phyloP scores from a whole-genome alignment of 2,797 vertebrate species.

The Sylvilagus floridanus region DNA sequence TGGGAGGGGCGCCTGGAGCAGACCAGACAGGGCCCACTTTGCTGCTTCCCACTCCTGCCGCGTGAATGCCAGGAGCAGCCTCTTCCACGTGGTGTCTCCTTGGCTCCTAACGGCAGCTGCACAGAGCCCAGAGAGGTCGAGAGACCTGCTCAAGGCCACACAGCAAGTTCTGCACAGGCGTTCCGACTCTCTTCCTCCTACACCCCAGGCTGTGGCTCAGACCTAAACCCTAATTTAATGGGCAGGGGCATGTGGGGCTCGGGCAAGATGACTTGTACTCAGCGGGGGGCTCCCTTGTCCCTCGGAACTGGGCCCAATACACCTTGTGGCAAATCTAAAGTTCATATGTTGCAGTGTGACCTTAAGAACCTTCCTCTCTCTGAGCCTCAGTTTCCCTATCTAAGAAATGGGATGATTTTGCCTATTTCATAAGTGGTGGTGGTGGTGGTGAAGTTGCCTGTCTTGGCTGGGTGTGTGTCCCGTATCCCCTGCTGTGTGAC shows the following conservation, averaged over 20 bases:
- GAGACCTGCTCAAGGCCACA: slow-evolving; percentile 6
- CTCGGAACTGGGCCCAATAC: neutral
- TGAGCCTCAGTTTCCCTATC: neutral
- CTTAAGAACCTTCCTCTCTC: neutral
- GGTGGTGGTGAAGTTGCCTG: neutral
- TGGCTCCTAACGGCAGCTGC: neutral
- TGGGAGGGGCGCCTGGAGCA: neutral
- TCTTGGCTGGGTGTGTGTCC: too few species aligned
- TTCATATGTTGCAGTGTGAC: neutral
- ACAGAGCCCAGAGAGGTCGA: slow-evolving; percentile 36
- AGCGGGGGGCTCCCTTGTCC: neutral
- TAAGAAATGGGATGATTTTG: neutral
- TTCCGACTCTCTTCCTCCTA: neutral
- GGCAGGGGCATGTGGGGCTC: neutral
- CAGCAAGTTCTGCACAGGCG: neutral
- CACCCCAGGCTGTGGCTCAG: neutral
- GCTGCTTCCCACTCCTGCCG: neutral
- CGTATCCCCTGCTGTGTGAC: neutral
- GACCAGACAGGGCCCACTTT: accelerated
- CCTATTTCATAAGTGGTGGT: too few species aligned
- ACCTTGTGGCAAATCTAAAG: neutral
- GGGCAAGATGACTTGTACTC: neutral
- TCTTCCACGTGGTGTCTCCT: neutral
- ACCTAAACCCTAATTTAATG: neutral
- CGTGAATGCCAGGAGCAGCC: neutral